Evolutionary conservation across 1,140 invertebrate genomes (phyloP).

Genomic region (silkworm (Bombyx mori)): ASM3026992v2 NC_085121.1:10369001-10369500

Average conservation of each 20-base stretch:
- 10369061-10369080: too few relatives aligned
- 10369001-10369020: too few relatives aligned
- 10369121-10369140: too few relatives aligned
- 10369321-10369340: constrained; percentile 16
- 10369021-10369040: too few relatives aligned
- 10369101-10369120: too few relatives aligned
- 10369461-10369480: constrained; percentile 4
- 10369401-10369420: constrained; percentile 11
- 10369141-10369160: too few relatives aligned
- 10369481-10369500: too few relatives aligned
- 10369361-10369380: constrained; percentile 23
- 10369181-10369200: too few relatives aligned
- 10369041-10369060: too few relatives aligned
- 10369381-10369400: constrained; percentile 3
- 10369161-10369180: too few relatives aligned
- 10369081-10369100: too few relatives aligned
- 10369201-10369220: too few relatives aligned
- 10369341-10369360: constrained; percentile 17
- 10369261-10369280: neutral
- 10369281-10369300: neutral
- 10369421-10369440: constrained; percentile 7
- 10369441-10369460: constrained; percentile 26
- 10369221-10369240: neutral
- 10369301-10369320: neutral
- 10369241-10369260: neutral